Percentiles rank a stretch among this genome's conserved stretches.
Evolutionary conservation across 92 coral and sea anemone genomes (phyloP).

Genomic region (Muricea muricata): DNA sequence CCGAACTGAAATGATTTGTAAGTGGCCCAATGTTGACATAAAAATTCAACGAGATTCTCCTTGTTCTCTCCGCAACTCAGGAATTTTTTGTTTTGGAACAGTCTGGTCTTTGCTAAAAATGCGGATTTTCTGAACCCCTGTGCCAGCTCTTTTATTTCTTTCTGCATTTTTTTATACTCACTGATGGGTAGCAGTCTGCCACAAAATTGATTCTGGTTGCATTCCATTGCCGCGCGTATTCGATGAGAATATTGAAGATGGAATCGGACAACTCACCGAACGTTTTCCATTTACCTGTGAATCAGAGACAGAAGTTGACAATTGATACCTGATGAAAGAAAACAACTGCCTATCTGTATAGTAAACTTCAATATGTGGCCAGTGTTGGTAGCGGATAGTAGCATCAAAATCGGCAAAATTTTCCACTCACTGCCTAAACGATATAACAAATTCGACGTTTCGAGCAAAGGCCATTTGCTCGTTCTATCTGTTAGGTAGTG

Average conservation of each 20-base stretch:
- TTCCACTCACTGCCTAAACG: too few species aligned
- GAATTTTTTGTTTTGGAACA: constrained; percentile 51
- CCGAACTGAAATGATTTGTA: constrained; percentile 19
- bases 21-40: constrained; percentile 36
- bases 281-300: too few species aligned
- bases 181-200: background rate
- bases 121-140: constrained; percentile 52
- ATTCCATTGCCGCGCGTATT: background rate
- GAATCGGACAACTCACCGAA: background rate
- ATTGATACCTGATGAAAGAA: too few species aligned
- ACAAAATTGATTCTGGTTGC: background rate
- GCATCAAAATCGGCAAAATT: too few species aligned
- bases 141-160: background rate
- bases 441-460: too few species aligned
- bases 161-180: background rate
- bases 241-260: background rate
- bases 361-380: too few species aligned
- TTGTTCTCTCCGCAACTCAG: constrained; percentile 60
- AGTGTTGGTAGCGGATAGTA: too few species aligned
- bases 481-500: too few species aligned
- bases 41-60: constrained; percentile 29
- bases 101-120: constrained; percentile 42
- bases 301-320: too few species aligned
- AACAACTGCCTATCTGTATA: too few species aligned
- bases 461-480: too few species aligned